phyloP scores from a whole-genome alignment of 1,140 invertebrate genomes.

The Brachionus koreanus region DNA sequence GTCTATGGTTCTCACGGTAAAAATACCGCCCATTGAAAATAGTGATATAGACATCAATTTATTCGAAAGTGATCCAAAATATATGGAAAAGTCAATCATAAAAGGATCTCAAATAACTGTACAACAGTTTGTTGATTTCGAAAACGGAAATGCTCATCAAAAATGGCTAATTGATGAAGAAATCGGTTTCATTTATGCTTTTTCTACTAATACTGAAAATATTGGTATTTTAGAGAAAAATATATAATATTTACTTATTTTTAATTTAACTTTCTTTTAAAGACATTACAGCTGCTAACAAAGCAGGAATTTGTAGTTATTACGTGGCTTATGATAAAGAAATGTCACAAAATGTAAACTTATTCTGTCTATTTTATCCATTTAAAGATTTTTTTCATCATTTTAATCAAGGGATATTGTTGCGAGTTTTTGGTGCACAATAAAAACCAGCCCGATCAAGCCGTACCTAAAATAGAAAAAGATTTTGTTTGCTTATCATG shows the following conservation, averaged over 20 bases:
- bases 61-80: constrained; percentile 49
- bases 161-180: constrained; percentile 54
- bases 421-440: constrained; percentile 49
- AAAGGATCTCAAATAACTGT: constrained; percentile 48
- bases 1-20: constrained; percentile 46
- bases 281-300: constrained; percentile 58
- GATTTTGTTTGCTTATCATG: constrained; percentile 54
- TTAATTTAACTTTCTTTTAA: neutral
- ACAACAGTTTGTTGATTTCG: constrained; percentile 49
- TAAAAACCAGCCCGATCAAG: constrained; percentile 31
- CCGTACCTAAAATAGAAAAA: constrained; percentile 28
- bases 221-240: constrained; percentile 48
- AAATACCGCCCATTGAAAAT: constrained; percentile 49
- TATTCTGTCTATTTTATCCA: neutral
- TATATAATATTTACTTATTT: neutral
- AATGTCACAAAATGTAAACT: constrained; percentile 55
- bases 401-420: constrained; percentile 50
- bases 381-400: neutral
- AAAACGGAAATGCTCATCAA: constrained; percentile 56
- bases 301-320: constrained; percentile 56
- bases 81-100: constrained; percentile 6
- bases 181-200: constrained; percentile 55
- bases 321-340: constrained; percentile 51
- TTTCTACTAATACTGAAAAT: constrained; percentile 51
- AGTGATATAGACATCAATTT: constrained; percentile 49